Conservation (phyloP, 2,797 vertebrate genomes). For the Holocentrus rufus region DNA sequence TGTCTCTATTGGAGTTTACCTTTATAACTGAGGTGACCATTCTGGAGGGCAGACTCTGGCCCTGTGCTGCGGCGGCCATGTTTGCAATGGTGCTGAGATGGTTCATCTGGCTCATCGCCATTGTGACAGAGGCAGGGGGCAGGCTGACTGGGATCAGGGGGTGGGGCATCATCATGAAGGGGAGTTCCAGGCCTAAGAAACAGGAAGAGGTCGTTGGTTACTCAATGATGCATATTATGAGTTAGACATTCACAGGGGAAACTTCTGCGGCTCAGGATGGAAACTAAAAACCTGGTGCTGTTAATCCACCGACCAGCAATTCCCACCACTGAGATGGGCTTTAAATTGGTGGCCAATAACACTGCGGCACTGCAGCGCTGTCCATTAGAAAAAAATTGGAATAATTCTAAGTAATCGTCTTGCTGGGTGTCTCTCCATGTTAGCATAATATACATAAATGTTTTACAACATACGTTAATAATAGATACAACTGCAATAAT, state of each 20-base stretch:
- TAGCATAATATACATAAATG: slow-evolving; percentile 80
- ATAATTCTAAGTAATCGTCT: slow-evolving; percentile 70
- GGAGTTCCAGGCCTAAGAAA: slow-evolving; percentile 93
- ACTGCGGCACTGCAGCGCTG: slow-evolving; percentile 62
- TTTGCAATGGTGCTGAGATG: slow-evolving; percentile 99
- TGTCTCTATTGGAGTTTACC: slow-evolving; percentile 82
- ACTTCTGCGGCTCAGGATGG: slow-evolving; percentile 47
- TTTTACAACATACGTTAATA: slow-evolving; percentile 81
- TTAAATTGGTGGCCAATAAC: slow-evolving; percentile 68
- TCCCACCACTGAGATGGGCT: slow-evolving; percentile 60
- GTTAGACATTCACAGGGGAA: slow-evolving; percentile 66
- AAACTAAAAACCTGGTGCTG: slow-evolving; percentile 54
- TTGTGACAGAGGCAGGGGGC: slow-evolving; percentile 99
- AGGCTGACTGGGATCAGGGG: slow-evolving; percentile 99
- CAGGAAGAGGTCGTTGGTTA: slow-evolving; percentile 71
- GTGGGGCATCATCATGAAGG: slow-evolving; percentile 99
- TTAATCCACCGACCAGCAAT: slow-evolving; percentile 64
- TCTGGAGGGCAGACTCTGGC: slow-evolving; percentile 95
- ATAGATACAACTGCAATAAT: slow-evolving; percentile 77
- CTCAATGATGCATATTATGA: slow-evolving; percentile 73
- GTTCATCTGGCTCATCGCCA: slow-evolving; percentile 99
- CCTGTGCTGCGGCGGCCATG: slow-evolving; percentile 98
- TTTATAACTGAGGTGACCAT: slow-evolving; percentile 99
- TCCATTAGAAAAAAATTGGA: slow-evolving; percentile 56
- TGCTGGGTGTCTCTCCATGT: slow-evolving; percentile 67